phyloP scores from a whole-genome alignment of 2,113 vertebrate genomes.

The Sylvilagus bachmani region DNA sequence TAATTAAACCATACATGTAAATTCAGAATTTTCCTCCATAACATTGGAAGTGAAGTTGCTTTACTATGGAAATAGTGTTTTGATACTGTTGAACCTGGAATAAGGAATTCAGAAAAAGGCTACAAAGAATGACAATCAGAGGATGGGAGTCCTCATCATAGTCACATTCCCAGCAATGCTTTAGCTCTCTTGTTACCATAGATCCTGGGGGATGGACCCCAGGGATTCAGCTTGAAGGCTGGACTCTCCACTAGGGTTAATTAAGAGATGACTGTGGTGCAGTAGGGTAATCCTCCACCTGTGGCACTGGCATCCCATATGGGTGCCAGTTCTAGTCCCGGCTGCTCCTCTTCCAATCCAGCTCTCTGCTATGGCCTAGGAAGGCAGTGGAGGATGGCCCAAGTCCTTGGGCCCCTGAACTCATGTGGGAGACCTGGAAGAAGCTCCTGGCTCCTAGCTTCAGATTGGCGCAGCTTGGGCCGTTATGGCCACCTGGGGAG shows the following conservation, averaged over 20 bases:
- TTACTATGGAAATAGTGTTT: not conserved
- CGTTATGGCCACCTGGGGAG: no score
- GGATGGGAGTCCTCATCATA: not conserved
- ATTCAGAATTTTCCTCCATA: slow-evolving; percentile 24
- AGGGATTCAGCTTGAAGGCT: not conserved
- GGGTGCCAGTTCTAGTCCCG: no score
- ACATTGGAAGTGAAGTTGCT: not conserved
- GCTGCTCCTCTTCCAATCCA: no score
- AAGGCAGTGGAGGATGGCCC: no score
- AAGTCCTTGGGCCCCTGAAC: no score
- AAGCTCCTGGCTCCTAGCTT: no score
- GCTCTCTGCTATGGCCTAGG: no score
- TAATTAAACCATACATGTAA: not conserved
- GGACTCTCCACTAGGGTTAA: not conserved
- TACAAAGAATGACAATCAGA: not conserved
- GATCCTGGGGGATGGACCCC: not conserved
- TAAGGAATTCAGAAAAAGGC: not conserved
- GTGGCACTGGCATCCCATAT: no score
- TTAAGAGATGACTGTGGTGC: not conserved
- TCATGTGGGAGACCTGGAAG: no score
- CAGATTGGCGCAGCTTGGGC: no score
- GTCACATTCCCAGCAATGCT: not conserved
- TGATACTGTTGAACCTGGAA: not conserved
- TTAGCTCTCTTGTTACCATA: not conserved
- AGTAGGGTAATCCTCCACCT: no score